Conservation (phyloP, 2,113 vertebrate genomes). For the Aptenodytes forsteri region DNA sequence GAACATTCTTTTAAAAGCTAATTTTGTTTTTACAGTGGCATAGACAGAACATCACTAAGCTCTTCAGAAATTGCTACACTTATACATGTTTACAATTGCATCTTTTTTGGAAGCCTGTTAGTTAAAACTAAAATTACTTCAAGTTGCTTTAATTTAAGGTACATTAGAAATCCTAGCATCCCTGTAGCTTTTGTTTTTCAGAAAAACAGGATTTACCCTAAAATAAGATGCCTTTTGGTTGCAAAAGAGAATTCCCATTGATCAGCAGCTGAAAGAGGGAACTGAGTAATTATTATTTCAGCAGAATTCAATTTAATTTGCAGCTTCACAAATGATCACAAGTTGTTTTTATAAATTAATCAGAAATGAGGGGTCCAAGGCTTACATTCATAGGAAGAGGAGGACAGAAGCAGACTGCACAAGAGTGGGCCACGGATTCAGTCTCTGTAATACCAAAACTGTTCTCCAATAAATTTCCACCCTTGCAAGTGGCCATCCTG, state of each 20-base stretch:
- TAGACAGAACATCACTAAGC: neutral
- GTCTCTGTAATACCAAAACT: neutral
- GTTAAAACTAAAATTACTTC: neutral
- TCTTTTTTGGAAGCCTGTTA: neutral
- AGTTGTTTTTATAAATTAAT: neutral
- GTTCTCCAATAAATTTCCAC: neutral
- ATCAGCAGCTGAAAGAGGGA: neutral
- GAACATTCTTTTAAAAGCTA: neutral
- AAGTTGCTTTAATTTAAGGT: neutral
- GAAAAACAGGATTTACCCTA: neutral
- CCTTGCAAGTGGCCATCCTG: neutral
- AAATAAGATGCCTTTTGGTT: neutral
- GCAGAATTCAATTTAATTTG: neutral
- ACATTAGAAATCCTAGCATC: neutral
- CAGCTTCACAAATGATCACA: neutral
- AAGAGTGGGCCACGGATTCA: neutral
- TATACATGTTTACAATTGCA: neutral
- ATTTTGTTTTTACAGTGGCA: neutral
- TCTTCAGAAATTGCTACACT: neutral
- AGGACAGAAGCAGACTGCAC: neutral
- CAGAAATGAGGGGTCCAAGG: neutral
- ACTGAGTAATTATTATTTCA: neutral
- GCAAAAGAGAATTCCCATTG: neutral
- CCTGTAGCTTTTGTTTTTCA: neutral
- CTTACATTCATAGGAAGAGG: neutral